Conservation (phyloP, 2,888 invertebrate genomes). For the Leucozona laternaria region DNA sequence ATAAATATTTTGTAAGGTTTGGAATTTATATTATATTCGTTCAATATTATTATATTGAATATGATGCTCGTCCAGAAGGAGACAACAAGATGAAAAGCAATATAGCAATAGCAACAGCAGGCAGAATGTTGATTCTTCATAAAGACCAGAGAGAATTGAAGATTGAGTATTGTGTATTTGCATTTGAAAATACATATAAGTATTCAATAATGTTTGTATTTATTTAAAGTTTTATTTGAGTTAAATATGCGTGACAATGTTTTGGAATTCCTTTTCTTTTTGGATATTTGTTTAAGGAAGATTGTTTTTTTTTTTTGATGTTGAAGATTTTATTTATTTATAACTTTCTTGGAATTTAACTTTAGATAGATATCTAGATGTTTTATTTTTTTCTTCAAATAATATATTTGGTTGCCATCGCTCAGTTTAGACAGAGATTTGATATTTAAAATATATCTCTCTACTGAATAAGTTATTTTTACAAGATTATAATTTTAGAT, state of each 20-base stretch:
- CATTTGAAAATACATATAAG: slow-evolving; percentile 64
- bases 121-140: slow-evolving; percentile 39
- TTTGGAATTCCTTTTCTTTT: neutral
- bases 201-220: slow-evolving; percentile 68
- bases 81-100: slow-evolving; percentile 25
- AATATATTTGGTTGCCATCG: too few relatives aligned
- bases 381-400: too few relatives aligned
- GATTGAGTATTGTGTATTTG: slow-evolving; percentile 35
- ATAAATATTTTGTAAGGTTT: slow-evolving; percentile 45
- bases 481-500: too few relatives aligned
- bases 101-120: neutral
- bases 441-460: too few relatives aligned
- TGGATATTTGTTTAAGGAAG: neutral
- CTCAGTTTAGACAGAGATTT: too few relatives aligned
- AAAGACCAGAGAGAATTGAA: neutral
- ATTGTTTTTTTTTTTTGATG: neutral
- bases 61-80: neutral
- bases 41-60: slow-evolving; percentile 56
- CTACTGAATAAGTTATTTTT: too few relatives aligned
- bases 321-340: neutral
- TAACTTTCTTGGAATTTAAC: neutral
- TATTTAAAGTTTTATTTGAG: slow-evolving; percentile 62
- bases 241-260: slow-evolving; percentile 68
- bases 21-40: slow-evolving; percentile 47
- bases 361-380: too few relatives aligned